phyloP scores from a whole-genome alignment of 2,797 vertebrate species.

The Channallabes apus region DNA sequence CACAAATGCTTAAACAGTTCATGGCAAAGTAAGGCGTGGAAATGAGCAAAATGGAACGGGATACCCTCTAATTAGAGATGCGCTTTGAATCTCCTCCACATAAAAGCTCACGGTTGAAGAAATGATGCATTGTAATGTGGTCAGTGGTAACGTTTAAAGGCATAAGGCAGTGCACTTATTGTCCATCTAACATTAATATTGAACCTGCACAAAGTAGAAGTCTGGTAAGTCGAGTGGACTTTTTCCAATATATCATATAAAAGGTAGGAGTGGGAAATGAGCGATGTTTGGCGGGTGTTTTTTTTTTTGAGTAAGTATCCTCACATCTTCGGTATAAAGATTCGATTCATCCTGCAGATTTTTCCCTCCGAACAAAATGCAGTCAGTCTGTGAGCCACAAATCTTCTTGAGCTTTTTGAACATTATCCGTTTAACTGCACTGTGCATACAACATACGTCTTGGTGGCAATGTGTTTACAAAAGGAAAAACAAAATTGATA shows the following conservation, averaged over 20 bases:
- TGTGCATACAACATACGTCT: slow-evolving; percentile 10
- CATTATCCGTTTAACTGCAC: slow-evolving; percentile 49
- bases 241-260: slow-evolving; percentile 27
- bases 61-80: slow-evolving; percentile 46
- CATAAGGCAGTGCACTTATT: slow-evolving; percentile 48
- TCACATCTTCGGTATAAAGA: background rate
- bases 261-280: slow-evolving; percentile 48
- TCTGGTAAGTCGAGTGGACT: slow-evolving; percentile 41
- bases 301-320: slow-evolving; percentile 6
- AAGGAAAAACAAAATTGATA: slow-evolving; percentile 47
- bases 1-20: background rate
- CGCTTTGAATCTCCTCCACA: slow-evolving; percentile 41
- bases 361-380: slow-evolving; percentile 44
- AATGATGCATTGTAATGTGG: slow-evolving; percentile 52
- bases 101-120: slow-evolving; percentile 49
- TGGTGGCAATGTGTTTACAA: slow-evolving; percentile 45
- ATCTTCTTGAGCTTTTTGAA: slow-evolving; percentile 39
- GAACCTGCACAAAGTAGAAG: slow-evolving; percentile 36
- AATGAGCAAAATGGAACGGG: slow-evolving; percentile 41
- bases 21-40: background rate
- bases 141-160: slow-evolving; percentile 51
- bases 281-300: slow-evolving; percentile 18
- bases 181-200: slow-evolving; percentile 52
- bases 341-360: slow-evolving; percentile 39
- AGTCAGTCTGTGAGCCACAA: slow-evolving; percentile 63